Percentiles rank a stretch among this genome's conserved stretches.
Conservation (phyloP, 2,888 invertebrate species). For the Entomobrya multifasciata region DNA sequence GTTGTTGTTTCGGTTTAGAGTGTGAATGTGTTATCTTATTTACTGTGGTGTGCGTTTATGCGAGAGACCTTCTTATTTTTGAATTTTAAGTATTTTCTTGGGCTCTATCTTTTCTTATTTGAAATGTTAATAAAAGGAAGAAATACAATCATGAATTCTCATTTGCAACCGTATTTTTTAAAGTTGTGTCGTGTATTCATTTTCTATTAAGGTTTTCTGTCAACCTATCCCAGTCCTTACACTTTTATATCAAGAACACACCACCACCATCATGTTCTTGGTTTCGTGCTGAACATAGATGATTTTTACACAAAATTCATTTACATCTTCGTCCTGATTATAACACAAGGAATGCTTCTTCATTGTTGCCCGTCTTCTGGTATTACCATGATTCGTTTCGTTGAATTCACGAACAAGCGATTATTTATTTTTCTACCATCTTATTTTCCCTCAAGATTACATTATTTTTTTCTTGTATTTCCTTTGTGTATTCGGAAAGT, state of each 20-base stretch:
- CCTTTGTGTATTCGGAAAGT: neutral
- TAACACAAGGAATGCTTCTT: neutral
- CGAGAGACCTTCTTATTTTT: too few species aligned
- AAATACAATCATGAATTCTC: too few species aligned
- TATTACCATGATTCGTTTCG: conserved; percentile 50
- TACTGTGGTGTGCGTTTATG: too few species aligned
- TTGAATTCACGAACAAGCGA: conserved; percentile 65
- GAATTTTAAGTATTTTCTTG: too few species aligned
- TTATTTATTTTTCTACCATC: conserved; percentile 40
- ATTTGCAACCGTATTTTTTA: too few species aligned
- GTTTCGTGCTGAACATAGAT: conserved; percentile 33
- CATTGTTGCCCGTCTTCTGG: conserved; percentile 13
- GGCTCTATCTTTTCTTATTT: too few species aligned
- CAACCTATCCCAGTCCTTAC: neutral
- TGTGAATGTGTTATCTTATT: too few species aligned
- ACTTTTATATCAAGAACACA: neutral
- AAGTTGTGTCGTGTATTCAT: neutral
- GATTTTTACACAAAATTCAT: conserved; percentile 55
- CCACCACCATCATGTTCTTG: conserved; percentile 23
- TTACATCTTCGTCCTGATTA: conserved; percentile 26
- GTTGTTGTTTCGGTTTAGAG: too few species aligned
- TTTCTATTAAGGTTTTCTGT: conserved; percentile 45
- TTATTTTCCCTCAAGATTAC: neutral
- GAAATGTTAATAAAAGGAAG: too few species aligned
- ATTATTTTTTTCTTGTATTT: neutral